Evolutionary conservation across 1,140 invertebrate genomes (phyloP).

Genomic region (Drosophila arawakana): DNA sequence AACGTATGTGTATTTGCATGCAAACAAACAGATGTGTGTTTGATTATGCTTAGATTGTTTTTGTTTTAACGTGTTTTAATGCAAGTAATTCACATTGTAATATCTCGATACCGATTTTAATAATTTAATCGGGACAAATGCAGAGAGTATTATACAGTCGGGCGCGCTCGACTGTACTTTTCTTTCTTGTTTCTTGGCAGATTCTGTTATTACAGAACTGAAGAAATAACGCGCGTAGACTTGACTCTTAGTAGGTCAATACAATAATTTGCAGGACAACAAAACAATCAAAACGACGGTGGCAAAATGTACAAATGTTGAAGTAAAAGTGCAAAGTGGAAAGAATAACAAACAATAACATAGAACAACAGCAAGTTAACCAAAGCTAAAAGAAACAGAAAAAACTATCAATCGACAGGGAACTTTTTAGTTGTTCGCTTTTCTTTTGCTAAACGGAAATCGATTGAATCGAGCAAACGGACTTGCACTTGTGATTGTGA

Average conservation of each 20-base stretch:
- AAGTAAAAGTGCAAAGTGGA: conserved; percentile 70
- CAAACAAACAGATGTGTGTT: too few relatives aligned
- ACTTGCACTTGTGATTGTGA: conserved; percentile 28
- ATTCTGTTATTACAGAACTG: conserved; percentile 7
- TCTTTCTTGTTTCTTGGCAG: too few relatives aligned
- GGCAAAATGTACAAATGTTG: conserved; percentile 59
- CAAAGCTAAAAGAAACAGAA: conserved; percentile 5
- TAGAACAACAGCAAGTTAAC: conserved; percentile 33
- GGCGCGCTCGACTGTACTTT: too few relatives aligned
- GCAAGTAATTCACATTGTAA: too few relatives aligned
- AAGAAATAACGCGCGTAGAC: conserved; percentile 42
- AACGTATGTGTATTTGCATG: too few relatives aligned
- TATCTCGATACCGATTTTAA: too few relatives aligned
- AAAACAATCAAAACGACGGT: conserved; percentile 61
- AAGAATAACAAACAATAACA: conserved; percentile 42
- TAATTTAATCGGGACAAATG: too few relatives aligned
- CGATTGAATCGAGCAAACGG: conserved; percentile 61
- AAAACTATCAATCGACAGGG: conserved; percentile 45
- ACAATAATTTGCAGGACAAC: conserved; percentile 75
- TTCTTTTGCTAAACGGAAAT: conserved; percentile 77
- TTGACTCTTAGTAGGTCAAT: conserved; percentile 68
- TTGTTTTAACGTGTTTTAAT: too few relatives aligned
- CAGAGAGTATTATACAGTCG: too few relatives aligned
- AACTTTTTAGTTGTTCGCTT: conserved; percentile 61
- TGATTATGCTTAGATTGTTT: too few relatives aligned